Conservation (phyloP, 1,140 invertebrate species). For the Oncopodura yosiiana region DNA sequence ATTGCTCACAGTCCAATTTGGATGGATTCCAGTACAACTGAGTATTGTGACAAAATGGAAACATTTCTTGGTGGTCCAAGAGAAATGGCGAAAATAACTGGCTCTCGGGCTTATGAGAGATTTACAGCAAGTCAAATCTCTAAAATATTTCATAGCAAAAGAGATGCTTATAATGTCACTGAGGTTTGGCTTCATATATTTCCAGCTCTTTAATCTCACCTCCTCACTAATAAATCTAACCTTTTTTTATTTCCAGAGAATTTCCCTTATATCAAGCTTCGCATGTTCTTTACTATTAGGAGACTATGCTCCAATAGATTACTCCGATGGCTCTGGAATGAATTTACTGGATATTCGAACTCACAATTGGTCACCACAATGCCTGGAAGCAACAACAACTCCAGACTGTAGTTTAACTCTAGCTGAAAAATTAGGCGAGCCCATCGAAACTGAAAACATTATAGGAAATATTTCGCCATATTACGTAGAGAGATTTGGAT, state of each 20-base stretch:
- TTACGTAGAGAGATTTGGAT: conserved; percentile 74
- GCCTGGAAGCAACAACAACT: conserved; percentile 54
- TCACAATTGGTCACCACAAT: conserved; percentile 64
- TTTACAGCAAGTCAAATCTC: conserved; percentile 89
- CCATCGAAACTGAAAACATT: conserved; percentile 56
- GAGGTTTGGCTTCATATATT: conserved; percentile 56
- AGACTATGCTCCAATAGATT: conserved; percentile 79
- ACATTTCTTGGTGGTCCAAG: conserved; percentile 64
- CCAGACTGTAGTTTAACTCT: conserved; percentile 39
- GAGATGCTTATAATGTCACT: conserved; percentile 66
- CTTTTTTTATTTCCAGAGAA: conserved; percentile 52
- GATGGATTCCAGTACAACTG: conserved; percentile 87
- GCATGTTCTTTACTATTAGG: conserved; percentile 80
- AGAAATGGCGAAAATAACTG: conserved; percentile 74
- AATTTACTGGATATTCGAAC: conserved; percentile 78
- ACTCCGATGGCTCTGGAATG: conserved; percentile 90
- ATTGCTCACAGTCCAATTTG: conserved; percentile 78
- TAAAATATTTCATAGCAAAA: conserved; percentile 65
- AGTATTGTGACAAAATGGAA: conserved; percentile 70
- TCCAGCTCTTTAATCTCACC: not conserved
- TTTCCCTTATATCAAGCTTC: conserved; percentile 89
- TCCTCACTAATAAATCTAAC: conserved; percentile 9
- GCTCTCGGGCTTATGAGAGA: conserved; percentile 83
- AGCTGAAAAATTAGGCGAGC: conserved; percentile 52
- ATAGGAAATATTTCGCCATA: conserved; percentile 66